Percentiles rank a stretch among this genome's conserved stretches.
phyloP scores from a whole-genome alignment of 1,140 invertebrate species.

The Lepidurus arcticus region DNA sequence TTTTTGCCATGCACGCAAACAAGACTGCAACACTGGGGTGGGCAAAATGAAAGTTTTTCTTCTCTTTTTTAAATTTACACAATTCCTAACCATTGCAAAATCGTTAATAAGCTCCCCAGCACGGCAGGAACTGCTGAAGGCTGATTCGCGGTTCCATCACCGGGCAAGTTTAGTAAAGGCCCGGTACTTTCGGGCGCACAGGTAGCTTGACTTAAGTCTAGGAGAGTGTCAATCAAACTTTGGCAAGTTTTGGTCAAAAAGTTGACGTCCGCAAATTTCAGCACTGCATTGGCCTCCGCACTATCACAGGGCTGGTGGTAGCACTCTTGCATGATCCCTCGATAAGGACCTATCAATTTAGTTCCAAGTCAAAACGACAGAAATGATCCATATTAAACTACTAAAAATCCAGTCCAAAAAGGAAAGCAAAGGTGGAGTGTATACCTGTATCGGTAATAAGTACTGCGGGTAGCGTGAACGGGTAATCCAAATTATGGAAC shows the following conservation, averaged over 20 bases:
- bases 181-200: neutral
- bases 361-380: too few relatives aligned
- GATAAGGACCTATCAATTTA: conserved; percentile 43
- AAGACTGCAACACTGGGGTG: too few relatives aligned
- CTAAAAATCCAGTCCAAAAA: neutral
- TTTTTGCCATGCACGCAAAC: too few relatives aligned
- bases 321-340: conserved; percentile 45
- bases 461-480: conserved; percentile 35
- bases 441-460: conserved; percentile 35
- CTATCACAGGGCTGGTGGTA: conserved; percentile 46
- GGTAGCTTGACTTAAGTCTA: conserved; percentile 35
- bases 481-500: conserved; percentile 41
- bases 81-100: conserved; percentile 18
- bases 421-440: neutral
- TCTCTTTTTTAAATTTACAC: neutral
- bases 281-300: conserved; percentile 32
- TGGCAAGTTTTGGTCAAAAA: conserved; percentile 40
- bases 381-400: too few relatives aligned
- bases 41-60: neutral
- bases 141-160: conserved; percentile 3
- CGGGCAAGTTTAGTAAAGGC: neutral
- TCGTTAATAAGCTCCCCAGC: neutral
- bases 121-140: neutral
- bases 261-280: conserved; percentile 38
- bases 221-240: conserved; percentile 38